Conservation (phyloP, 1,140 invertebrate genomes). For the Psilanteris sp. region DNA sequence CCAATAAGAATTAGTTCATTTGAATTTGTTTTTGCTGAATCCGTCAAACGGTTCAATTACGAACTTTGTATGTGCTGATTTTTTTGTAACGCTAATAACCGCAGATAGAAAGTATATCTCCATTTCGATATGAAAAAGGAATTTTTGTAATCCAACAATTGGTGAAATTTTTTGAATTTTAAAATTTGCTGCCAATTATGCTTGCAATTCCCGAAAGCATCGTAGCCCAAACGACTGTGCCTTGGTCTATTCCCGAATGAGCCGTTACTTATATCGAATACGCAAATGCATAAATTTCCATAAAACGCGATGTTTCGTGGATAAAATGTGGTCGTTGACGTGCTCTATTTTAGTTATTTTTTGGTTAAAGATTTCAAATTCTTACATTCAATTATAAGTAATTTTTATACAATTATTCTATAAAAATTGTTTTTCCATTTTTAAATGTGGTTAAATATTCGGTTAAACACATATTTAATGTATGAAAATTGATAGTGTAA, state of each 20-base stretch:
- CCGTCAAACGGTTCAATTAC: too few species aligned
- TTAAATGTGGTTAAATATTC: too few species aligned
- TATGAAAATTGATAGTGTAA: too few species aligned
- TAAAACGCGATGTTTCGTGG: conserved; percentile 13
- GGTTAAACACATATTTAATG: too few species aligned
- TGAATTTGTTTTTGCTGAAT: too few species aligned
- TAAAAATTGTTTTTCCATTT: too few species aligned
- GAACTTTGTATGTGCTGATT: too few species aligned
- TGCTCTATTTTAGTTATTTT: conserved; percentile 11
- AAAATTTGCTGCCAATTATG: conserved; percentile 45
- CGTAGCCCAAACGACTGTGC: conserved; percentile 19
- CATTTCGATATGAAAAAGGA: neutral
- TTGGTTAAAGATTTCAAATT: neutral
- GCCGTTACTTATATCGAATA: conserved; percentile 43
- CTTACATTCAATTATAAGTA: too few species aligned
- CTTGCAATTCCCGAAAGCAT: conserved; percentile 39
- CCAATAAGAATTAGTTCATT: too few species aligned
- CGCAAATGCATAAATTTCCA: conserved; percentile 38
- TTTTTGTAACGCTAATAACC: too few species aligned
- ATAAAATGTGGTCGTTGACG: conserved; percentile 32
- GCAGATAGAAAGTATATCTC: too few species aligned
- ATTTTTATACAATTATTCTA: too few species aligned
- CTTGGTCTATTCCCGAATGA: conserved; percentile 24
- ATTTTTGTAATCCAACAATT: conserved; percentile 1
- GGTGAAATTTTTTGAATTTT: conserved; percentile 17